Evolutionary conservation across 2,888 invertebrate species (phyloP), one percentile per base, ranked within the genome.

Genomic region (Leptopterna dolabrata): DNA sequence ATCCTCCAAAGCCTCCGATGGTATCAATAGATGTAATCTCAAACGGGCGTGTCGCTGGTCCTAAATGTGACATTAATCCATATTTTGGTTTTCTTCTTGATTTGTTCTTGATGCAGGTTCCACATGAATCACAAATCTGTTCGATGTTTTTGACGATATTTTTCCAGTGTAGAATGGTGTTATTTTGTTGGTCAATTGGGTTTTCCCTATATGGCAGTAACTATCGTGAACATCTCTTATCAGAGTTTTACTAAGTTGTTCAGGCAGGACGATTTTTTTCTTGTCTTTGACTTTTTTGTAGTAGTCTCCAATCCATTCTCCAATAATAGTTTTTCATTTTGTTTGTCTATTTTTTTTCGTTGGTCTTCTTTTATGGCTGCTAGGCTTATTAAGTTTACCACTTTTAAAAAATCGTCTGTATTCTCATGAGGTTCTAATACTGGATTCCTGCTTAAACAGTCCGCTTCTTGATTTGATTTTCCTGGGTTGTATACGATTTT

Each of bases 81-180:
- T 89, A 86, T 87, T 89, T 89, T 13, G 85, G 29, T 70, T 89
- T 88, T 70, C 89, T 88, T 90, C 91, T 89, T 41, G 90, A 89
- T 89, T 91, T 91, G 81, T 91, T 91, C 84, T 90, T 89, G 84
- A 89, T 90, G 80, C 91, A 91, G 27, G 88, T 88, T 76, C 89
- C 88, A 83, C 90, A 90, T 11, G 30, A 83, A 83, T 86, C 82
- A 41, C 90, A 90, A 41, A 88, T 85, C 29, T 82, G 71, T 88
- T 88, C 89, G 84, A 90, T 90, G 30, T 90, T 89, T 73, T 88
- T 70, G 36, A 78, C 76, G 63, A 90, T 86, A 88, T 89, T 78
- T 4, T 24, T 41, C 36, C 43, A 7, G 43, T 24, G 41, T 87
- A 73, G 41, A 55, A 78, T 16, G 29, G 29, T 27, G 47, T 43